These are phyloP conservation scores for Tachycineta bicolor DNA, from an alignment of 2,113 vertebrate species.

Conservation along the genomic window DNA sequence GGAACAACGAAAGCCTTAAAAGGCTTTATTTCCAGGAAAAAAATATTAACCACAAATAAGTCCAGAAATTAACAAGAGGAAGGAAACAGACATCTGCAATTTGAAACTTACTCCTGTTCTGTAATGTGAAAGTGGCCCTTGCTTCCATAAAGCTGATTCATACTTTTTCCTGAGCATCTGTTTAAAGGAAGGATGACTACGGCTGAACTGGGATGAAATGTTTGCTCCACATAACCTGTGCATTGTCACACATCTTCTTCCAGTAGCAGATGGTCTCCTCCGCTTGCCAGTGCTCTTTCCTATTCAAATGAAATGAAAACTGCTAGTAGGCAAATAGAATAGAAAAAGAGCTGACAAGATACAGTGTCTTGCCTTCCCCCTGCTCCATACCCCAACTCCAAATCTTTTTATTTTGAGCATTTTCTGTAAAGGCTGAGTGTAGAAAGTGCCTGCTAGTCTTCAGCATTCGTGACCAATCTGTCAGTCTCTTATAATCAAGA, in stretches of 20 bases:
- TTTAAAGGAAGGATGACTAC: neutral
- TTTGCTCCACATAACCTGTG: neutral
- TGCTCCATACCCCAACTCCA: neutral
- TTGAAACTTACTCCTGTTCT: neutral
- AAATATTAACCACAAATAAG: neutral
- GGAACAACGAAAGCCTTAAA: neutral
- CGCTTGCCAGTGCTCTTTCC: neutral
- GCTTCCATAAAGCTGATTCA: neutral
- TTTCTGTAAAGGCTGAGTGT: neutral
- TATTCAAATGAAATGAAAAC: neutral
- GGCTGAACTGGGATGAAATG: neutral
- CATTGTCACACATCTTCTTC: neutral
- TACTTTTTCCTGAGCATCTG: neutral
- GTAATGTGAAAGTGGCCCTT: neutral
- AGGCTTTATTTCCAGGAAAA: neutral
- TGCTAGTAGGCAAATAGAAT: neutral
- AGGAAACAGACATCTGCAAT: neutral
- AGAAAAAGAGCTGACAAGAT: neutral
- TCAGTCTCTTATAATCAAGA: conserved; percentile 55
- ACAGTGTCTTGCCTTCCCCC: neutral
- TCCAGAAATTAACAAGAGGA: neutral
- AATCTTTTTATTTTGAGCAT: conserved; percentile 7
- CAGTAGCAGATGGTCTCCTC: neutral
- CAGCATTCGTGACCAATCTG: neutral
- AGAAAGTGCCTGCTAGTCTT: conserved; percentile 57